Evolutionary conservation across 2,797 vertebrate species (phyloP).

Genomic region (Poliocrania exsul): DNA sequence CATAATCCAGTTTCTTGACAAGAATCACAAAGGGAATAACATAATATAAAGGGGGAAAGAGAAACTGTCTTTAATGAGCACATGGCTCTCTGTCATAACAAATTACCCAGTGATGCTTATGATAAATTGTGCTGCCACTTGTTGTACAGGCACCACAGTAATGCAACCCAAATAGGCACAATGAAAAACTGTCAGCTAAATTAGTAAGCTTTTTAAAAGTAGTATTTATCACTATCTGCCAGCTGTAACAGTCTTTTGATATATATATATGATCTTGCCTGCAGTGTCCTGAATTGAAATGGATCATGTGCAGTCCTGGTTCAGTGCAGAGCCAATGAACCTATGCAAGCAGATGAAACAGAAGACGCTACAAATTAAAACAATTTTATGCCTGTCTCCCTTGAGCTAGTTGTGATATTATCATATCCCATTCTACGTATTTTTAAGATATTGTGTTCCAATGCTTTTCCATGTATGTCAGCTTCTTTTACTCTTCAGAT

Average conservation of each 20-base stretch:
- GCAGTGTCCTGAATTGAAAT: constrained; percentile 53
- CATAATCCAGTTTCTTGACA: neutral
- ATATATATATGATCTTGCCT: neutral
- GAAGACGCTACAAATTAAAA: constrained; percentile 42
- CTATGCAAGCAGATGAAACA: constrained; percentile 6
- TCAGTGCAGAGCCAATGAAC: neutral
- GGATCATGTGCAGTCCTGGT: neutral
- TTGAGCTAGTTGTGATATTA: neutral
- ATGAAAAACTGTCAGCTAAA: constrained; percentile 53
- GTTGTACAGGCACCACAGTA: constrained; percentile 1
- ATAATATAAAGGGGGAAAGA: constrained; percentile 28
- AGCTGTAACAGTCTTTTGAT: constrained; percentile 26
- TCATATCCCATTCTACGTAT: neutral
- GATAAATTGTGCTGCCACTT: constrained; percentile 69
- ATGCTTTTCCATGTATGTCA: neutral
- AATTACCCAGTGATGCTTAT: constrained; percentile 60
- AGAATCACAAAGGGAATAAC: constrained; percentile 10
- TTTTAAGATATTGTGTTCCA: neutral
- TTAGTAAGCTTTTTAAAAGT: constrained; percentile 42
- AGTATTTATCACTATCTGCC: constrained; percentile 59
- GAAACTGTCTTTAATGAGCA: constrained; percentile 59
- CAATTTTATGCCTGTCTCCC: neutral
- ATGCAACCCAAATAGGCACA: constrained; percentile 57
- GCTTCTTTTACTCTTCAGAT: neutral
- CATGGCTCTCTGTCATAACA: constrained; percentile 64